Evolutionary conservation across 2,113 vertebrate species (phyloP).

Genomic region (Anoura caudifer): DNA sequence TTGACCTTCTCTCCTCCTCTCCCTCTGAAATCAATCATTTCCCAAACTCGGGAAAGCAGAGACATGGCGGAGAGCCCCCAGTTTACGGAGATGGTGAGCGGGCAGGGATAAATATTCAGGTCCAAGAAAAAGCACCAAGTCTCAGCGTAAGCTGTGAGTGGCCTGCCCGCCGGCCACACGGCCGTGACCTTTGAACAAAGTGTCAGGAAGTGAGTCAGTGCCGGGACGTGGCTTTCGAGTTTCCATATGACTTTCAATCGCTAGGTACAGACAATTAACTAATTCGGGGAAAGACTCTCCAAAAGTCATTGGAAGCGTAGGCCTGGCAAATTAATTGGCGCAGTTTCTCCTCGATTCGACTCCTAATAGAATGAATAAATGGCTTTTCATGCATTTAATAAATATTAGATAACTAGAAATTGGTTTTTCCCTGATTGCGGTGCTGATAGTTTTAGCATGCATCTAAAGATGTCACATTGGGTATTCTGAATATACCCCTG

Average conservation of each 20-base stretch:
- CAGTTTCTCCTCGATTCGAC: not conserved
- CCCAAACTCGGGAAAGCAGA: not conserved
- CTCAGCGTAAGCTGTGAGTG: accelerated
- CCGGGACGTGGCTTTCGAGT: not conserved
- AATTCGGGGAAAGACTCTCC: not conserved
- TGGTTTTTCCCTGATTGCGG: not conserved
- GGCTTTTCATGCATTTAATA: not conserved
- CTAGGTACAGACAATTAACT: not conserved
- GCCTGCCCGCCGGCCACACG: too few relatives aligned
- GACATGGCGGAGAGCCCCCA: not conserved
- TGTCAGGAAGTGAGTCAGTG: not conserved
- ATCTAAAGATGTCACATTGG: not conserved
- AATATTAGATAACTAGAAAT: not conserved
- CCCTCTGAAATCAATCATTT: not conserved
- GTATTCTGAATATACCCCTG: not conserved
- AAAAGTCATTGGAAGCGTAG: not conserved
- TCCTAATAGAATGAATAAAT: not conserved
- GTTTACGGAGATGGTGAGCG: not conserved
- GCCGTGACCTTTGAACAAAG: not conserved
- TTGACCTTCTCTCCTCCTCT: too few relatives aligned
- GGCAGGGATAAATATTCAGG: not conserved
- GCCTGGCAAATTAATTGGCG: not conserved
- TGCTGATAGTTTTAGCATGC: not conserved
- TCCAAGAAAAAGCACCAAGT: not conserved
- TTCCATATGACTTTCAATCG: not conserved